Conservation (phyloP, 92 coral and sea anemone species). For the Bergia puertoricense region DNA sequence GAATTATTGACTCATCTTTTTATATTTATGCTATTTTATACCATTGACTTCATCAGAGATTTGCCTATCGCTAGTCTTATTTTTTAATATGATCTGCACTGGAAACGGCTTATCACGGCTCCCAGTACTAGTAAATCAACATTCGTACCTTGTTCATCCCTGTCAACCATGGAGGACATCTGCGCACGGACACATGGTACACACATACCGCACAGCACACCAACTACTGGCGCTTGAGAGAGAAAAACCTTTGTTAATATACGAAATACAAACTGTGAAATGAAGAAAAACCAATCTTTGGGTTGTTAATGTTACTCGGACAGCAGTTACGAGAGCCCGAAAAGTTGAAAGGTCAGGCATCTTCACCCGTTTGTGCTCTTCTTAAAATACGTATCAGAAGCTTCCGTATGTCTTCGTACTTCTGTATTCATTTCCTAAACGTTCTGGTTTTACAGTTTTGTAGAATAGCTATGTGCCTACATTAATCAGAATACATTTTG, state of each 20-base stretch:
- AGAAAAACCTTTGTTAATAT: neutral
- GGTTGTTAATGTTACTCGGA: neutral
- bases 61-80: no score
- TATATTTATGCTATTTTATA: no score
- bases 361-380: neutral
- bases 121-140: neutral
- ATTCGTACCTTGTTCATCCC: slow-evolving; percentile 51
- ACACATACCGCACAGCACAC: slow-evolving; percentile 19
- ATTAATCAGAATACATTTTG: no score
- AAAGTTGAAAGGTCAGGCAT: neutral
- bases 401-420: no score
- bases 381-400: no score
- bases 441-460: no score
- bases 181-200: slow-evolving; percentile 51
- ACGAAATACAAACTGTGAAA: neutral
- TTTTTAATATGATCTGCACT: no score
- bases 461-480: no score
- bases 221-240: slow-evolving; percentile 23
- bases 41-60: no score
- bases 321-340: neutral
- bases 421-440: no score
- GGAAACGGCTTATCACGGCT: neutral
- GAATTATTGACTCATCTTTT: no score
- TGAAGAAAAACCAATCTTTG: neutral
- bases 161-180: slow-evolving; percentile 49